These are phyloP conservation scores for Pygocentrus nattereri DNA, from an alignment of 2,797 vertebrate species.

Conservation along the genomic window DNA sequence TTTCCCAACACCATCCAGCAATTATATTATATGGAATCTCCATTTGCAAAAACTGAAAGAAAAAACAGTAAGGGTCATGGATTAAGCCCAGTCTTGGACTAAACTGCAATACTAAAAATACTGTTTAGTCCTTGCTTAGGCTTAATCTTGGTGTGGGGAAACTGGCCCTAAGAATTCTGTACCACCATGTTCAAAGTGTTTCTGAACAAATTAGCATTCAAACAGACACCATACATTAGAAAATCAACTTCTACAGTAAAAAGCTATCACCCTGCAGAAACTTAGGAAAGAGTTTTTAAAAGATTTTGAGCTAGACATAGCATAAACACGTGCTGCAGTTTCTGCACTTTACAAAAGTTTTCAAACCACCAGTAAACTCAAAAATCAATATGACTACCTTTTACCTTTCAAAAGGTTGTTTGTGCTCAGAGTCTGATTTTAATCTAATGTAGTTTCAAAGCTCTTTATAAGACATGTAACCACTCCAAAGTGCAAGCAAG, in stretches of 20 bases:
- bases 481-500: conserved; percentile 35
- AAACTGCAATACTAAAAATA: background rate
- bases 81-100: background rate
- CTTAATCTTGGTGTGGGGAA: background rate
- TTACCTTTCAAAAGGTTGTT: background rate
- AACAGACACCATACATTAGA: conserved; percentile 41
- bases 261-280: conserved; percentile 56
- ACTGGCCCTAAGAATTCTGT: background rate
- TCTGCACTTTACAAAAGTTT: background rate
- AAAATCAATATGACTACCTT: background rate
- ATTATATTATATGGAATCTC: background rate
- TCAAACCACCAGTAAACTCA: background rate
- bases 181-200: conserved; percentile 16
- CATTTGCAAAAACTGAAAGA: background rate
- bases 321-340: background rate
- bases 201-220: background rate
- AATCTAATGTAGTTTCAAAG: conserved; percentile 18
- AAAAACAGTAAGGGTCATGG: background rate
- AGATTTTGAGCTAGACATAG: no score
- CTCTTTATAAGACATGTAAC: conserved; percentile 24
- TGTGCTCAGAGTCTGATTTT: conserved; percentile 28
- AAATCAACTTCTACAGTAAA: conserved; percentile 55
- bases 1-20: conserved; percentile 7
- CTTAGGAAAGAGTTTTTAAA: background rate
- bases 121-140: background rate